A percentile compares a stretch with the other conserved stretches of the same genome.
These are phyloP conservation scores for Catocala fraxini DNA, from an alignment of 2,888 invertebrate species.

Conservation along the genomic window DNA sequence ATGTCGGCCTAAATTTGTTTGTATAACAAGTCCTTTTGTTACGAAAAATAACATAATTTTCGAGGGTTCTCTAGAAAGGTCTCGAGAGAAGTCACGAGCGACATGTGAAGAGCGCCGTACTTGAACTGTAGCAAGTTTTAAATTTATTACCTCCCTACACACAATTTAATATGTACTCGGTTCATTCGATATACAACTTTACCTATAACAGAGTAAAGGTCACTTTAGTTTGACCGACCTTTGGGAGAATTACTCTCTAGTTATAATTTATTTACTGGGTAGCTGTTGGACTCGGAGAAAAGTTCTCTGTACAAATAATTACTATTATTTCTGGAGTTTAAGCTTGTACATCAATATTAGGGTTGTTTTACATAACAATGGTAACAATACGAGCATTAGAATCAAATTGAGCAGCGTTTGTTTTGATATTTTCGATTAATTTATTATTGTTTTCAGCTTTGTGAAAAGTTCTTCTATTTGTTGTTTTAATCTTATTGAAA, in stretches of 20 bases:
- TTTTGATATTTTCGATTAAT: background rate
- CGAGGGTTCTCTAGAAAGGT: constrained; percentile 32
- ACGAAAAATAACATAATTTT: constrained; percentile 34
- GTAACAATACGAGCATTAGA: too few species aligned
- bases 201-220: constrained; percentile 26
- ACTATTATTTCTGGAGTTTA: constrained; percentile 12
- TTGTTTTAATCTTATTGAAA: too few species aligned
- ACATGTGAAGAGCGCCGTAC: constrained; percentile 40
- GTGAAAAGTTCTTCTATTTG: background rate
- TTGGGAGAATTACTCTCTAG: constrained; percentile 9
- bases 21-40: constrained; percentile 24
- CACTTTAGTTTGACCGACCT: constrained; percentile 25
- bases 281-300: constrained; percentile 17
- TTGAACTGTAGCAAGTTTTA: constrained; percentile 38
- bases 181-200: constrained; percentile 37
- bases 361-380: background rate
- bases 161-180: constrained; percentile 37
- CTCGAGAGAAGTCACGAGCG: constrained; percentile 31
- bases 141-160: constrained; percentile 44
- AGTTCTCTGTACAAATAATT: constrained; percentile 18
- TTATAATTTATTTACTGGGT: constrained; percentile 33
- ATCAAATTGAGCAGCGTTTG: too few species aligned
- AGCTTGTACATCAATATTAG: background rate
- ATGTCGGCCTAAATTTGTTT: constrained; percentile 9
- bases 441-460: background rate